phyloP scores from a whole-genome alignment of 1,140 invertebrate species.

The Atta colombica region DNA sequence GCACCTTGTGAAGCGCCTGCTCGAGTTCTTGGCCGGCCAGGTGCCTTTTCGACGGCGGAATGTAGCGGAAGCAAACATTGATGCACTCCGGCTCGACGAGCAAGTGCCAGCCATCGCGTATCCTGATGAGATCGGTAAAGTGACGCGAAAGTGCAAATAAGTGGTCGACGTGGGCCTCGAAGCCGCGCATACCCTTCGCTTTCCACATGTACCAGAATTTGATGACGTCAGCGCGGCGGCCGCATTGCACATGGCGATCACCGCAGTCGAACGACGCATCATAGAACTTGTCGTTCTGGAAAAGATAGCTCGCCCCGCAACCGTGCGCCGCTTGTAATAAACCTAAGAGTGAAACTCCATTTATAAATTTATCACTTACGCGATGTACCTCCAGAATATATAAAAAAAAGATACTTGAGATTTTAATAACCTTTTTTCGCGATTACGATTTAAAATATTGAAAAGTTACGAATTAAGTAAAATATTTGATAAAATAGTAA shows the following conservation, averaged over 20 bases:
- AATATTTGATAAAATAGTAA: neutral
- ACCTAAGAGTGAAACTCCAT: neutral
- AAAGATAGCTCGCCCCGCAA: conserved; percentile 95
- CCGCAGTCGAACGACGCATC: conserved; percentile 96
- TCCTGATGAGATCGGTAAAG: conserved; percentile 90
- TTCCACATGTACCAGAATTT: conserved; percentile 99
- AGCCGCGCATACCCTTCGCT: conserved; percentile 94
- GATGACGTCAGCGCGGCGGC: conserved; percentile 96
- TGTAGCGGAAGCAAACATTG: conserved; percentile 98
- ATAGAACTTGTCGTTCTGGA: conserved; percentile 99
- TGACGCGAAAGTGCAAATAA: conserved; percentile 92
- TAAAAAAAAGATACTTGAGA: neutral
- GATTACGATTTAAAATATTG: neutral
- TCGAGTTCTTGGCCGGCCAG: conserved; percentile 90
- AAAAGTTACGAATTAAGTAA: neutral
- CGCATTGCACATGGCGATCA: conserved; percentile 97
- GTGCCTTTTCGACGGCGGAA: conserved; percentile 90
- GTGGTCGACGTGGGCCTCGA: conserved; percentile 93
- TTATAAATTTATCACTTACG: neutral
- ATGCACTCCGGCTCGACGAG: conserved; percentile 95
- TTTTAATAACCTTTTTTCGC: neutral
- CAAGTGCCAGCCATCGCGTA: conserved; percentile 91
- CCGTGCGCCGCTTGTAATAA: conserved; percentile 86
- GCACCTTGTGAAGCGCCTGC: conserved; percentile 89
- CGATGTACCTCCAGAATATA: conserved; percentile 74